phyloP scores from a whole-genome alignment of 2,113 vertebrate genomes.

The Peromyscus maniculatus region DNA sequence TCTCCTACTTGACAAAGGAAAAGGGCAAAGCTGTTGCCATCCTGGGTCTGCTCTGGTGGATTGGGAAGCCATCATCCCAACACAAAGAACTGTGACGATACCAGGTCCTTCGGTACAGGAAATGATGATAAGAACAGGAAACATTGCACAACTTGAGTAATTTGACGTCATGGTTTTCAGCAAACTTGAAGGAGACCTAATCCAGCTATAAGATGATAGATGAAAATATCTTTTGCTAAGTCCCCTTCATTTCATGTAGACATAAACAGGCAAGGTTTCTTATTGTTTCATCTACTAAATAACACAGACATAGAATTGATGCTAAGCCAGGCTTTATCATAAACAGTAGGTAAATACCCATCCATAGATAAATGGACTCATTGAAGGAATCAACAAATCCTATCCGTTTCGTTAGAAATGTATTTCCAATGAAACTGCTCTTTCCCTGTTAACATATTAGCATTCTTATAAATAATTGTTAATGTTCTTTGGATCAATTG shows the following conservation, averaged over 20 bases:
- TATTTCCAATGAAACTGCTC: neutral
- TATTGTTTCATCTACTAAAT: neutral
- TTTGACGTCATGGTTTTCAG: conserved; percentile 40
- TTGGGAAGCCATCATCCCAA: neutral
- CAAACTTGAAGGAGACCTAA: conserved; percentile 22
- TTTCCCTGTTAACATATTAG: conserved; percentile 46
- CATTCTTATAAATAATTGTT: conserved; percentile 53
- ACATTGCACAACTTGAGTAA: neutral
- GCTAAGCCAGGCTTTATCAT: neutral
- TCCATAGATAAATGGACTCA: neutral
- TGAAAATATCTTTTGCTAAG: conserved; percentile 26
- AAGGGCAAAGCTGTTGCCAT: neutral
- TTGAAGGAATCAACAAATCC: neutral
- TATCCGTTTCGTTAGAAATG: conserved; percentile 39
- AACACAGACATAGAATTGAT: neutral
- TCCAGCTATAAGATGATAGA: neutral
- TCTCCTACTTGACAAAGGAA: neutral
- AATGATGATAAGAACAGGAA: neutral
- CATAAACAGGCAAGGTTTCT: neutral
- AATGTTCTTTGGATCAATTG: conserved; percentile 42
- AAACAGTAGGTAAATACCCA: neutral
- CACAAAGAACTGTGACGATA: neutral
- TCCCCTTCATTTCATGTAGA: conserved; percentile 35
- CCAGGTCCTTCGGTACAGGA: neutral
- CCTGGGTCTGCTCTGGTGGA: neutral